phyloP scores from a whole-genome alignment of 2,113 vertebrate genomes.

The Lycaon pictus region DNA sequence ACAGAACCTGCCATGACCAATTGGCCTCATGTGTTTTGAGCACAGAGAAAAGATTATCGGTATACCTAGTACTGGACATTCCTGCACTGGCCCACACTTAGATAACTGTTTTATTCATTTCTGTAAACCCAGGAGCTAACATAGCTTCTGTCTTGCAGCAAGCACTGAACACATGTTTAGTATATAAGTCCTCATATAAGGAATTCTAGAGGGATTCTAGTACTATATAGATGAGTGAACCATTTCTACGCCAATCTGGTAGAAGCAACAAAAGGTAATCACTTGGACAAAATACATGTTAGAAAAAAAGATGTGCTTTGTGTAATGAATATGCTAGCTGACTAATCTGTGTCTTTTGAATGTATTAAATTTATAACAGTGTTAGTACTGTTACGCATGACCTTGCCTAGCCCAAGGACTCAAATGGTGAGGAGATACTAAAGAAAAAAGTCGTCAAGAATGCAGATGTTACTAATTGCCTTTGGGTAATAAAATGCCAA shows the following conservation, averaged over 20 bases:
- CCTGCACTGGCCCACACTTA: not conserved
- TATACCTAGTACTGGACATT: not conserved
- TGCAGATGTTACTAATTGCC: not conserved
- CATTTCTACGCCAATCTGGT: not conserved
- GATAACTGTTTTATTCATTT: not conserved
- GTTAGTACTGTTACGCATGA: not conserved
- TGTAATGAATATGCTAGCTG: not conserved
- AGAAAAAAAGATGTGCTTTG: not conserved
- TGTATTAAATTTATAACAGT: not conserved
- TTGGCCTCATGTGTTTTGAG: not conserved
- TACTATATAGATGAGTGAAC: not conserved
- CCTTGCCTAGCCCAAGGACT: not conserved
- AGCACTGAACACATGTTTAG: not conserved
- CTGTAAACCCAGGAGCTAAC: not conserved
- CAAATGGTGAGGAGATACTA: not conserved
- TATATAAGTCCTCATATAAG: not conserved
- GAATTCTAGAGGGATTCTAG: not conserved
- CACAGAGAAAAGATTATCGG: not conserved
- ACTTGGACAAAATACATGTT: not conserved
- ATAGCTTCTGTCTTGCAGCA: not conserved
- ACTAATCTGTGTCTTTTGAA: not conserved
- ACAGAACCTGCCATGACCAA: not conserved
- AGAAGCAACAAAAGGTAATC: not conserved
- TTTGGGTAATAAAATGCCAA: not conserved
- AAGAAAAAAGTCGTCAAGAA: not conserved